Evolutionary conservation across 2,888 invertebrate genomes (phyloP), one percentile per base, ranked within the genome.

Genomic region (Lathronympha strigana): DNA sequence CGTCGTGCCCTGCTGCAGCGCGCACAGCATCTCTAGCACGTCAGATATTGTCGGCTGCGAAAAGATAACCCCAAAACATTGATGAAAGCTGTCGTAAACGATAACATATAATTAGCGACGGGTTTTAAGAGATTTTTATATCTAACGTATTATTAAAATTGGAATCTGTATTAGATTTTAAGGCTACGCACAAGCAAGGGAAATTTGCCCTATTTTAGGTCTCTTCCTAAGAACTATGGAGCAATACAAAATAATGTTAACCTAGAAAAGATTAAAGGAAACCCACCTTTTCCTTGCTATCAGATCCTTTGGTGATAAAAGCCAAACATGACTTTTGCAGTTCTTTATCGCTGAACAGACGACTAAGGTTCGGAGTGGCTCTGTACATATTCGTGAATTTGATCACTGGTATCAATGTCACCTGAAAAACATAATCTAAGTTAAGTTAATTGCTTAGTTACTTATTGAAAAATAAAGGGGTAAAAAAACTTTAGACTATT

Each of bases 311-410:
- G 31, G 75, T 79, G 67, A 90, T 78, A 73, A 84, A 95, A 21
- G 91, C 78, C 8, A 96, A 87, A 76, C 97, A 97, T 19, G 95
- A 94, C 53, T 93, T 93, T 78, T 96, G 96, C 57, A 97, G 84
- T 4, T 93, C 88, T 0, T 82, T 80, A 76, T 96, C 95, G 64
- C 94, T 94, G 61, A 95, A 94, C 25, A 97, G 84, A 13, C 94
- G 93, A 74, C 94, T 94, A 1, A 97, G 92, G 71, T 94, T 94
- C 13, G 96, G 95, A 0, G 96, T 97, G 4, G 95, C 94, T 67
- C 96, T 95, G 83, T 97, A 98, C 77, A 96, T 95, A 83, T 97
- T 97, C 72, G 95, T 95, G 83, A 97, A 98, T 86, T 97, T 96
- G 68, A 97, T 93, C 69, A 97, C 94, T 9, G 97, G 96, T 58